Evolutionary conservation across 2,797 vertebrate species (phyloP).

Genomic region (Epinephelus coioides): DNA sequence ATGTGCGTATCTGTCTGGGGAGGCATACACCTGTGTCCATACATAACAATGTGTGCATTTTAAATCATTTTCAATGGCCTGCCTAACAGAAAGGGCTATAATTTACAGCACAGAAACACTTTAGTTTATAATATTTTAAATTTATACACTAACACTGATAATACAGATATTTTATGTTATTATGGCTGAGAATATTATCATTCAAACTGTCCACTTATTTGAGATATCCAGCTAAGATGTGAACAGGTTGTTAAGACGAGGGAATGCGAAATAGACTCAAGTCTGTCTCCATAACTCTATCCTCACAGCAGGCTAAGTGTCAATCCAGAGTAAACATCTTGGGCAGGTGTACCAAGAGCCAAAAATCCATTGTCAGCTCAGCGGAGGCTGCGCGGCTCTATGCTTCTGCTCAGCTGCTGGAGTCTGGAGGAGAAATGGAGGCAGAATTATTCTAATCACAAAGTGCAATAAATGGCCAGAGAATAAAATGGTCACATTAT

Average conservation of each 20-base stretch:
- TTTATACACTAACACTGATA: not conserved
- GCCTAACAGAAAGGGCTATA: not conserved
- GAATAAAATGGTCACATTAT: not conserved
- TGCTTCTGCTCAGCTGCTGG: constrained; percentile 26
- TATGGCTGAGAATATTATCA: not conserved
- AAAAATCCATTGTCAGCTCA: constrained; percentile 49
- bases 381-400: constrained; percentile 27
- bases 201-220: constrained; percentile 15
- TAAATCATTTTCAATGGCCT: constrained; percentile 16
- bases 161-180: not conserved
- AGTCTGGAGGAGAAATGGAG: constrained; percentile 31
- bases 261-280: constrained; percentile 14
- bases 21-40: constrained; percentile 2
- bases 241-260: constrained; percentile 21
- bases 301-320: constrained; percentile 45
- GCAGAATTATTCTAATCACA: constrained; percentile 16
- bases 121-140: constrained; percentile 1
- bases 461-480: constrained; percentile 1
- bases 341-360: constrained; percentile 64
- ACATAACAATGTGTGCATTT: not conserved
- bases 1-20: not conserved
- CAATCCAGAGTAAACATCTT: constrained; percentile 58
- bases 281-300: constrained; percentile 5
- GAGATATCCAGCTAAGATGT: not conserved
- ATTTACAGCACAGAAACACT: not conserved